Conservation (phyloP, 1,140 invertebrate genomes). For the Drosophila lacteicornis region DNA sequence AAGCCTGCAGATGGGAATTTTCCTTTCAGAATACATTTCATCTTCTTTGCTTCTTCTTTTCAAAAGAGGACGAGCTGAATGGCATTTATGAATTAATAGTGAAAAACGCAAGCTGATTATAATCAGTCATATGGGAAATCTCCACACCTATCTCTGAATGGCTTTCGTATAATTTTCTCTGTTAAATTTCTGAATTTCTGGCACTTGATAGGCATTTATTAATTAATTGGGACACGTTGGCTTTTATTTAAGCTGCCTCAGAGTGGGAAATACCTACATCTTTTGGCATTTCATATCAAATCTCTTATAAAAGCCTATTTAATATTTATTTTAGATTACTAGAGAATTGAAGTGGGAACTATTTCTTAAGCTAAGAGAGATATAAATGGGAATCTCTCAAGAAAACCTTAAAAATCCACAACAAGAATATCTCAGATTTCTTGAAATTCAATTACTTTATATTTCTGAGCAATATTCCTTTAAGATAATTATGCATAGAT, state of each 20-base stretch:
- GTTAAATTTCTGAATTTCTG: not conserved
- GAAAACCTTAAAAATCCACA: too few relatives aligned
- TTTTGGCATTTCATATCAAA: not conserved
- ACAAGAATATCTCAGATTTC: too few relatives aligned
- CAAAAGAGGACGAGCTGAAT: not conserved
- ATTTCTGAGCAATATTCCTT: not conserved
- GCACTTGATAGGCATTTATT: not conserved
- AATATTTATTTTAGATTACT: not conserved
- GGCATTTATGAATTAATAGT: slow-evolving; percentile 7
- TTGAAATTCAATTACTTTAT: too few relatives aligned
- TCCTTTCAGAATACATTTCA: not conserved
- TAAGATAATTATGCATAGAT: not conserved
- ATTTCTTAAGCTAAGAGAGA: not conserved
- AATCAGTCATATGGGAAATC: not conserved
- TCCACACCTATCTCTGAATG: not conserved
- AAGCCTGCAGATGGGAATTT: not conserved
- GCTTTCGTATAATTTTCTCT: not conserved
- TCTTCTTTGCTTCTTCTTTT: not conserved
- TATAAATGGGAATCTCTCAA: not conserved
- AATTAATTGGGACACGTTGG: not conserved
- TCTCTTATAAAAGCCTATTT: not conserved
- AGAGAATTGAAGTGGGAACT: not conserved
- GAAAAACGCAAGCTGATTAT: not conserved
- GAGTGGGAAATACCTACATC: not conserved
- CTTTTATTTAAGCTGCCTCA: not conserved